These are phyloP conservation scores for Epinotia nisella DNA, from an alignment of 2,888 invertebrate species.

Conservation along the genomic window DNA sequence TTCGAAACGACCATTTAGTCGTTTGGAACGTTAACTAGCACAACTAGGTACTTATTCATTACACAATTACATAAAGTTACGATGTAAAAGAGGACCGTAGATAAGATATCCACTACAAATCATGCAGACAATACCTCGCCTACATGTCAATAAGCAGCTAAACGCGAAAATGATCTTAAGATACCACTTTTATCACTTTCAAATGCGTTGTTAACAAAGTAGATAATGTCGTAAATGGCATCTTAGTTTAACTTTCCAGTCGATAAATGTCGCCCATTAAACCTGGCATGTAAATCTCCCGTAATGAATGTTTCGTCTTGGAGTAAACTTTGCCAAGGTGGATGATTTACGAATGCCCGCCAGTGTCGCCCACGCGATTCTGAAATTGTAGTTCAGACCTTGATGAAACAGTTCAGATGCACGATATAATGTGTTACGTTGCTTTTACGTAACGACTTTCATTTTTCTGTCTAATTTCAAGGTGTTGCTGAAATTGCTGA, in stretches of 20 bases:
- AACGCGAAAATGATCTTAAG: background rate
- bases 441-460: constrained; percentile 35
- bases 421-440: constrained; percentile 32
- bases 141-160: no score
- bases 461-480: constrained; percentile 17
- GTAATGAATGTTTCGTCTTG: constrained; percentile 13
- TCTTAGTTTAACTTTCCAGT: constrained; percentile 1
- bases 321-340: constrained; percentile 26
- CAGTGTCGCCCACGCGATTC: constrained; percentile 38
- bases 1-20: no score
- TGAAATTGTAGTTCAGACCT: constrained; percentile 39
- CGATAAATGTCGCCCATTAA: constrained; percentile 26
- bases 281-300: constrained; percentile 23
- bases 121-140: no score
- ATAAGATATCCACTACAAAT: no score
- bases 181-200: background rate
- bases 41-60: no score
- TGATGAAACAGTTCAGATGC: constrained; percentile 33
- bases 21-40: no score
- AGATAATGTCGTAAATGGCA: background rate
- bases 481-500: constrained; percentile 16
- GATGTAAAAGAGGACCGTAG: no score
- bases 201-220: background rate
- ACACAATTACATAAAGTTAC: no score
- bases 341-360: constrained; percentile 31